These are phyloP conservation scores for Squalus acanthias DNA, from an alignment of 2,797 vertebrate genomes.

Conservation along the genomic window DNA sequence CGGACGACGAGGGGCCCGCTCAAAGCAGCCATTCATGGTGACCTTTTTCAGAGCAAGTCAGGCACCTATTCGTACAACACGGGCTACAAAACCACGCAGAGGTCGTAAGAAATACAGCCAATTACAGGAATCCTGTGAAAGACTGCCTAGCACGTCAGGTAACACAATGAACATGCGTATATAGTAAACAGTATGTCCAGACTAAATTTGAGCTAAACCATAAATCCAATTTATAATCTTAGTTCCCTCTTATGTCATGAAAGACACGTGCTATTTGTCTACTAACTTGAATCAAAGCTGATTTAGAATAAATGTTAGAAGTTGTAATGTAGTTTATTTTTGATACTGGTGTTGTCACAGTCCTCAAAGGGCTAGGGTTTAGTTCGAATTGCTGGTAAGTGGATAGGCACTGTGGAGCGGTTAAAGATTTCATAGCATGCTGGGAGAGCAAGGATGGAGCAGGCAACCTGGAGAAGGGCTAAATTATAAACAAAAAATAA, in stretches of 20 bases:
- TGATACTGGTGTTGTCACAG: not conserved
- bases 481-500: not conserved
- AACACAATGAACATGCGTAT: slow-evolving; percentile 38
- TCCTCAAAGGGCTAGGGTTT: not conserved
- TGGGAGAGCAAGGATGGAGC: not conserved
- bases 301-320: not conserved
- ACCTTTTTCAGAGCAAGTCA: slow-evolving; percentile 83
- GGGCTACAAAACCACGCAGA: slow-evolving; percentile 63
- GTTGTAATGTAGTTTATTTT: not conserved
- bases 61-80: slow-evolving; percentile 62
- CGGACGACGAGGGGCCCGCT: slow-evolving; percentile 74
- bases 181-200: not conserved
- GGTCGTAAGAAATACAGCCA: slow-evolving; percentile 59
- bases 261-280: not conserved
- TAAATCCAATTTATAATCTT: not conserved
- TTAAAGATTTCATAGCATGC: not conserved
- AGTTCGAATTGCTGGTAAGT: not conserved
- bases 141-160: slow-evolving; percentile 74
- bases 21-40: slow-evolving; percentile 94
- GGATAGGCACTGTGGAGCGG: not conserved
- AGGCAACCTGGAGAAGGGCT: not conserved
- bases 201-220: not conserved
- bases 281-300: not conserved
- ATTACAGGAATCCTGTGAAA: slow-evolving; percentile 67
- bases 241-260: not conserved